phyloP scores from a whole-genome alignment of 2,888 invertebrate species.

The Apoda limacodes region DNA sequence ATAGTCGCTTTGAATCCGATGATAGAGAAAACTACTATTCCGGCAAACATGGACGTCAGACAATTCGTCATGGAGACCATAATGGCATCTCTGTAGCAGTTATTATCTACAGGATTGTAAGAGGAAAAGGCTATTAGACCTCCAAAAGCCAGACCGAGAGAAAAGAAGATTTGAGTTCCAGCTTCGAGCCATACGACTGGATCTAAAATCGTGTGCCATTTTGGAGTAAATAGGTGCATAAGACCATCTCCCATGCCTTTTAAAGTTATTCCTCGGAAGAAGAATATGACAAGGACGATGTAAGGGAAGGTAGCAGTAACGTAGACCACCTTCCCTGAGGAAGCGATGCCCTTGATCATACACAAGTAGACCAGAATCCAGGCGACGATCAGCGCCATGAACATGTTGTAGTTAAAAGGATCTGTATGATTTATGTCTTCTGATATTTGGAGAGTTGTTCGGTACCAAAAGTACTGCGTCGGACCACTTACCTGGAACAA shows the following conservation, averaged over 20 bases:
- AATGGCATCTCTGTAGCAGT: constrained; percentile 94
- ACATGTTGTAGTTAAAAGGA: constrained; percentile 93
- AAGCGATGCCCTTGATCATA: constrained; percentile 98
- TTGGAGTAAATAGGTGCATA: constrained; percentile 89
- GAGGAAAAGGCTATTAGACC: constrained; percentile 96
- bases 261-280: constrained; percentile 92
- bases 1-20: constrained; percentile 93
- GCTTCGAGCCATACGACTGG: constrained; percentile 98
- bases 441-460: constrained; percentile 91
- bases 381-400: constrained; percentile 85
- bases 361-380: constrained; percentile 97
- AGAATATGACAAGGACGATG: constrained; percentile 94
- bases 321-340: constrained; percentile 96
- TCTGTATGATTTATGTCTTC: constrained; percentile 88
- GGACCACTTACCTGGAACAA: constrained; percentile 83
- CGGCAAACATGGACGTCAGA: constrained; percentile 96
- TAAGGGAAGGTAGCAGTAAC: constrained; percentile 98
- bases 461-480: constrained; percentile 96
- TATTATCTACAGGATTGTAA: constrained; percentile 96
- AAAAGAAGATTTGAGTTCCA: constrained; percentile 98
- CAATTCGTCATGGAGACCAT: constrained; percentile 94
- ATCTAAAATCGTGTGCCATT: constrained; percentile 91
- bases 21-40: constrained; percentile 95
- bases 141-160: constrained; percentile 94
- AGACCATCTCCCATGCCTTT: constrained; percentile 90